Evolutionary conservation across 2,888 invertebrate genomes (phyloP).

Genomic region (Apotomis turbidana): DNA sequence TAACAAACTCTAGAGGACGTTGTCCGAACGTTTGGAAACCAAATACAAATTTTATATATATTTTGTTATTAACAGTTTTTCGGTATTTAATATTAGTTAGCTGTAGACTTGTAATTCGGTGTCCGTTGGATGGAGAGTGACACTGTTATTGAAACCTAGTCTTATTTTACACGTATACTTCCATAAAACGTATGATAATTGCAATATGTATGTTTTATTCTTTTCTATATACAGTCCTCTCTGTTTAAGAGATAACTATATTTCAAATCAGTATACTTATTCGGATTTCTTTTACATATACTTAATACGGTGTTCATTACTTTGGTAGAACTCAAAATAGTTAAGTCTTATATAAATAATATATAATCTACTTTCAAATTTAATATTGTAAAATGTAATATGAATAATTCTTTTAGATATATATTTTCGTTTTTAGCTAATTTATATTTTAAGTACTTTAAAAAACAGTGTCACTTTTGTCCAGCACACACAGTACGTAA

Average conservation of each 20-base stretch:
- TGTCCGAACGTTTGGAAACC: slow-evolving; percentile 62
- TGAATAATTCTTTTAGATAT: too few relatives aligned
- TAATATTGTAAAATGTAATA: too few relatives aligned
- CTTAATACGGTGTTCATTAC: too few relatives aligned
- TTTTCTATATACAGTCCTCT: too few relatives aligned
- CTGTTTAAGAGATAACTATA: too few relatives aligned
- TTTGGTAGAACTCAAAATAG: too few relatives aligned
- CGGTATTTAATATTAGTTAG: slow-evolving; percentile 56
- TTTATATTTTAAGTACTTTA: too few relatives aligned
- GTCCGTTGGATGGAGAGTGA: slow-evolving; percentile 47
- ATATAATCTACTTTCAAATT: too few relatives aligned
- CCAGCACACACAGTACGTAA: slow-evolving; percentile 24
- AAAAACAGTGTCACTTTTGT: slow-evolving; percentile 27
- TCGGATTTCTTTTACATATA: too few relatives aligned
- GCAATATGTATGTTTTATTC: background rate
- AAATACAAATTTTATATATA: slow-evolving; percentile 74
- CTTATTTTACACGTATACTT: background rate
- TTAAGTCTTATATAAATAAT: too few relatives aligned
- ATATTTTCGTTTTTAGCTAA: too few relatives aligned
- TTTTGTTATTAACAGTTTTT: slow-evolving; percentile 58
- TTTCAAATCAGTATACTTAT: too few relatives aligned
- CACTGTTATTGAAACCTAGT: slow-evolving; percentile 1
- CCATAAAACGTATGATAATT: background rate
- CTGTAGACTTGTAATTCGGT: slow-evolving; percentile 47
- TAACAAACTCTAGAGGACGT: slow-evolving; percentile 37